Evolutionary conservation across 2,888 invertebrate species (phyloP).

Genomic region (Perizoma affinitatum): DNA sequence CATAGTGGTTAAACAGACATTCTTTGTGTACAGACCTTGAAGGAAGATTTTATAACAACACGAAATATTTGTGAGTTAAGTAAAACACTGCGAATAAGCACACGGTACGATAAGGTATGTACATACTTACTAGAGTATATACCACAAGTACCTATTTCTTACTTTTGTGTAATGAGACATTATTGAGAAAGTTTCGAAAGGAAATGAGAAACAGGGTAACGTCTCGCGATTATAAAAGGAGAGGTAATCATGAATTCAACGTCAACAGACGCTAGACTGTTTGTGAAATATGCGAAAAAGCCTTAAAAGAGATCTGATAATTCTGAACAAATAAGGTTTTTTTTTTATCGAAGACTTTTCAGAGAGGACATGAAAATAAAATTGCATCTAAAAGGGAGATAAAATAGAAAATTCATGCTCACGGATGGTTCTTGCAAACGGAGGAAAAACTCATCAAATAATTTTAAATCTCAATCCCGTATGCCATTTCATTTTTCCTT

Average conservation of each 20-base stretch:
- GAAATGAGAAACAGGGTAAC: conserved; percentile 31
- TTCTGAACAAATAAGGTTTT: conserved; percentile 19
- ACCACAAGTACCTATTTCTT: conserved; percentile 21
- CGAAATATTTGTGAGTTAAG: conserved; percentile 18
- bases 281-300: conserved; percentile 20
- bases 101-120: not conserved
- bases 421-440: conserved; percentile 14
- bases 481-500: conserved; percentile 30
- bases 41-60: conserved; percentile 15
- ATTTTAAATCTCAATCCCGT: conserved; percentile 29
- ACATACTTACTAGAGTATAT: conserved; percentile 16
- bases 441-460: conserved; percentile 27
- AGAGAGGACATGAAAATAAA: conserved; percentile 9
- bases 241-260: conserved; percentile 23
- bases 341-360: conserved; percentile 14
- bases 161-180: conserved; percentile 21
- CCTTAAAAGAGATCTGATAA: conserved; percentile 22
- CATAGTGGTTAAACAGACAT: conserved; percentile 5
- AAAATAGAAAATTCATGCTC: conserved; percentile 14
- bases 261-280: too few species aligned
- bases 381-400: conserved; percentile 19
- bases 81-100: conserved; percentile 19
- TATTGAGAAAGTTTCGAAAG: conserved; percentile 24
- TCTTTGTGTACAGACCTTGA: conserved; percentile 12
- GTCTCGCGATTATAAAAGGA: conserved; percentile 21